Percentiles rank a stretch among this genome's conserved stretches.
phyloP scores from a whole-genome alignment of 2,888 invertebrate genomes.

The Rambutsinella grinnellia region DNA sequence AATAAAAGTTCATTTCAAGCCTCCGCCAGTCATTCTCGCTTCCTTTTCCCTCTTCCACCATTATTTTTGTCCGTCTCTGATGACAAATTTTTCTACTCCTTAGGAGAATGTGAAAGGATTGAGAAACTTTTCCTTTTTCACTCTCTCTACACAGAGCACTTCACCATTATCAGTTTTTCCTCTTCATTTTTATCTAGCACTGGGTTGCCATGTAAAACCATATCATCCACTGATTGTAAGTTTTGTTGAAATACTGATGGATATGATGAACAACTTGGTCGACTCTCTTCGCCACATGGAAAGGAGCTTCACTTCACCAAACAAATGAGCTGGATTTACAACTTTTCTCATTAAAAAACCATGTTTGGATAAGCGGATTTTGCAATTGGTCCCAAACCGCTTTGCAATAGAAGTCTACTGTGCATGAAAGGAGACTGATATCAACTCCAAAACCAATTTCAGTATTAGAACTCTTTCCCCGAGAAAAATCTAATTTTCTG shows the following conservation, averaged over 20 bases:
- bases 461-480: no score
- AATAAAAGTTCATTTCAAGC: neutral
- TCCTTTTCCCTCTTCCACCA: slow-evolving; percentile 6
- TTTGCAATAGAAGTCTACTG: no score
- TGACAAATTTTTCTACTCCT: slow-evolving; percentile 56
- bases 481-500: no score
- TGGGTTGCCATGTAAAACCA: slow-evolving; percentile 12
- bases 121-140: slow-evolving; percentile 19
- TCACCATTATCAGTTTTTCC: slow-evolving; percentile 13
- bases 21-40: slow-evolving; percentile 9
- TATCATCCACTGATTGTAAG: slow-evolving; percentile 29
- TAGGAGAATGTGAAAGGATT: slow-evolving; percentile 16
- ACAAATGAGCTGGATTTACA: slow-evolving; percentile 58
- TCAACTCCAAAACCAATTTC: no score
- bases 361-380: slow-evolving; percentile 55
- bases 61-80: slow-evolving; percentile 48
- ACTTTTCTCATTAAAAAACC: slow-evolving; percentile 57
- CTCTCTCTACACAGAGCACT: slow-evolving; percentile 13
- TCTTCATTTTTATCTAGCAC: neutral
- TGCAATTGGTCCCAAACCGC: slow-evolving; percentile 18
- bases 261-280: slow-evolving; percentile 24
- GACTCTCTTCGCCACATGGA: slow-evolving; percentile 4
- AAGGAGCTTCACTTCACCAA: slow-evolving; percentile 31
- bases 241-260: slow-evolving; percentile 5
- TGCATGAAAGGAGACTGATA: no score